A percentile compares a stretch with the other conserved stretches of the same genome.
Conservation (phyloP, 2,888 invertebrate genomes). For the Xanthorhoe spadicearia region DNA sequence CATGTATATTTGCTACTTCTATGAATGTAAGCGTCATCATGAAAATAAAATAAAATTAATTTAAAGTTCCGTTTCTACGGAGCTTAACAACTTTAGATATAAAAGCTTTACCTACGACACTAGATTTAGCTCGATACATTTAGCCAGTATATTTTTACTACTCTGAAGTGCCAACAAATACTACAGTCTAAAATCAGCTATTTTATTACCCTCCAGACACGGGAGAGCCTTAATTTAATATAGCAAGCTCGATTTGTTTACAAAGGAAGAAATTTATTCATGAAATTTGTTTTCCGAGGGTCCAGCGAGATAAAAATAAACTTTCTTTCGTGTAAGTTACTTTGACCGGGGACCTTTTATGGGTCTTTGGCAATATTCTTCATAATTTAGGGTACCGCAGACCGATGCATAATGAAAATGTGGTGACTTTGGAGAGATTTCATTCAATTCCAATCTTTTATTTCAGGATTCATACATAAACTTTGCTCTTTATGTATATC, state of each 20-base stretch:
- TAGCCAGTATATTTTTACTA: background rate
- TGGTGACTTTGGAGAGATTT: background rate
- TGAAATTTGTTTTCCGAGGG: constrained; percentile 81
- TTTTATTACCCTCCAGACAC: constrained; percentile 70
- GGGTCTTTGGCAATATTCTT: constrained; percentile 57
- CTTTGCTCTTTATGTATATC: too few species aligned
- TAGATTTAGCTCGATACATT: background rate
- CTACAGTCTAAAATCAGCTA: constrained; percentile 55
- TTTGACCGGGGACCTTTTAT: constrained; percentile 52
- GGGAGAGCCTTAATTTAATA: constrained; percentile 78
- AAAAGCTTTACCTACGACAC: background rate
- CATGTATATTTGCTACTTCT: too few species aligned
- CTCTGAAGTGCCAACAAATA: constrained; percentile 39
- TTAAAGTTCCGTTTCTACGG: too few species aligned
- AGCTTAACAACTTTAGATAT: too few species aligned
- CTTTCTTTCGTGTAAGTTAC: constrained; percentile 71
- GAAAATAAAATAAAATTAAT: too few species aligned
- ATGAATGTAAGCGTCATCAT: too few species aligned
- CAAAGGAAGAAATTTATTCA: constrained; percentile 83
- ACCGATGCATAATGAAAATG: constrained; percentile 21
- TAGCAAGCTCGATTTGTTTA: constrained; percentile 81
- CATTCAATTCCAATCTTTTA: background rate
- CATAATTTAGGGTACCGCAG: constrained; percentile 48
- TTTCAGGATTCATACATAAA: background rate
- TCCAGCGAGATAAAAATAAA: constrained; percentile 72